Percentiles rank a stretch among this genome's conserved stretches.
Evolutionary conservation across 2,888 invertebrate species (phyloP).

Genomic region (Agrotis exclamationis): DNA sequence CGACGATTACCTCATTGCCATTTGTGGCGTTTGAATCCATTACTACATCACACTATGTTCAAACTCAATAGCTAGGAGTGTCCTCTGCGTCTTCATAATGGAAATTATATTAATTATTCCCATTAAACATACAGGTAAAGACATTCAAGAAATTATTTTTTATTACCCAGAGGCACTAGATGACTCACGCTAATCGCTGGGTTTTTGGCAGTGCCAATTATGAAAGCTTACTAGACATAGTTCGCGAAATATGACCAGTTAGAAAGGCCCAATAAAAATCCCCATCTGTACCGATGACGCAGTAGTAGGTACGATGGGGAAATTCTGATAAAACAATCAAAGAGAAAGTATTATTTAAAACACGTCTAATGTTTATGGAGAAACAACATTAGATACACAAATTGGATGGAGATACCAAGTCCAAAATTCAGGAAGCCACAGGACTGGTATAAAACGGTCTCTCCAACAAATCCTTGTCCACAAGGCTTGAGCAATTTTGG

Average conservation of each 20-base stretch:
- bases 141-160: constrained; percentile 1
- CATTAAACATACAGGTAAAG: constrained; percentile 4
- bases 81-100: constrained; percentile 37
- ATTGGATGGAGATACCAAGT: not conserved
- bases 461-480: constrained; percentile 13
- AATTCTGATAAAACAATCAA: constrained; percentile 5
- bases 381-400: constrained; percentile 4
- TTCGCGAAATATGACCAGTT: constrained; percentile 32
- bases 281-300: constrained; percentile 40
- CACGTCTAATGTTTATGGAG: constrained; percentile 1
- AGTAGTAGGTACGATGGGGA: not conserved
- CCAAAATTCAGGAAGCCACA: not conserved
- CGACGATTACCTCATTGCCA: constrained; percentile 83
- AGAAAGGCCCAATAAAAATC: constrained; percentile 32
- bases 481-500: not conserved
- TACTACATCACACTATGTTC: constrained; percentile 63
- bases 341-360: constrained; percentile 2
- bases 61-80: constrained; percentile 65
- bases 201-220: constrained; percentile 30
- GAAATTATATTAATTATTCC: constrained; percentile 35
- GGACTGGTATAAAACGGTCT: no score
- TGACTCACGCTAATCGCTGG: constrained; percentile 26
- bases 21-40: constrained; percentile 72
- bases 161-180: not conserved
- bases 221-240: constrained; percentile 4